phyloP scores from a whole-genome alignment of 2,888 invertebrate genomes.

The Diaphora mendica region DNA sequence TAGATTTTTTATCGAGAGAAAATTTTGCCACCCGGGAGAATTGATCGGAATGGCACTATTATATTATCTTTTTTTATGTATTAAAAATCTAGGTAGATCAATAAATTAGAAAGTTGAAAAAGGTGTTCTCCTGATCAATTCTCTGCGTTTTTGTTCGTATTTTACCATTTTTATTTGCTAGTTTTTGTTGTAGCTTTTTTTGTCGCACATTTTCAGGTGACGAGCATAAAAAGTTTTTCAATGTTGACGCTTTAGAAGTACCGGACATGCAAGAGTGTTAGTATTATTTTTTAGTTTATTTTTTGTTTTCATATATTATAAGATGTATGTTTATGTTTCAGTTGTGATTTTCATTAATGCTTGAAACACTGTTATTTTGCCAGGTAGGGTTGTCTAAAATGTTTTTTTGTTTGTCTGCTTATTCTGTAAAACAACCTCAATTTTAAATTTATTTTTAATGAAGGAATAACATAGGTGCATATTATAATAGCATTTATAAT shows the following conservation, averaged over 20 bases:
- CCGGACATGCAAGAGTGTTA: conserved; percentile 83
- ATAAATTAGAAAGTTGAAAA: neutral
- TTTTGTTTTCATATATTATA: conserved; percentile 38
- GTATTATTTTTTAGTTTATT: conserved; percentile 62
- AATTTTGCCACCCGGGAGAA: neutral
- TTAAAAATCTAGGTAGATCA: neutral
- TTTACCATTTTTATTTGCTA: conserved; percentile 48
- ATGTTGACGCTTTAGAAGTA: conserved; percentile 79
- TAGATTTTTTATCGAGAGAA: neutral
- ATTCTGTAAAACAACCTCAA: neutral
- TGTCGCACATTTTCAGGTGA: conserved; percentile 74
- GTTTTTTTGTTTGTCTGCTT: neutral
- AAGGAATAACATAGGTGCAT: too few relatives aligned
- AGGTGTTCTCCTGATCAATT: neutral
- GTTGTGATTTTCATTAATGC: neutral
- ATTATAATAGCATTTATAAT: too few relatives aligned
- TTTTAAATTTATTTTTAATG: neutral
- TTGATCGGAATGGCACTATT: neutral
- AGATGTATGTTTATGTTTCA: conserved; percentile 6
- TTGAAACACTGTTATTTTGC: neutral
- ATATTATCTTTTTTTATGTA: neutral
- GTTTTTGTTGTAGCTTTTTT: conserved; percentile 53
- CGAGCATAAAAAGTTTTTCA: conserved; percentile 73
- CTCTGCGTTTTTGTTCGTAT: neutral
- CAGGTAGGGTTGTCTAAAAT: neutral